A percentile compares a stretch with the other conserved stretches of the same genome.
Conservation (phyloP, 2,113 vertebrate genomes). For the Lepisosteus osseus region DNA sequence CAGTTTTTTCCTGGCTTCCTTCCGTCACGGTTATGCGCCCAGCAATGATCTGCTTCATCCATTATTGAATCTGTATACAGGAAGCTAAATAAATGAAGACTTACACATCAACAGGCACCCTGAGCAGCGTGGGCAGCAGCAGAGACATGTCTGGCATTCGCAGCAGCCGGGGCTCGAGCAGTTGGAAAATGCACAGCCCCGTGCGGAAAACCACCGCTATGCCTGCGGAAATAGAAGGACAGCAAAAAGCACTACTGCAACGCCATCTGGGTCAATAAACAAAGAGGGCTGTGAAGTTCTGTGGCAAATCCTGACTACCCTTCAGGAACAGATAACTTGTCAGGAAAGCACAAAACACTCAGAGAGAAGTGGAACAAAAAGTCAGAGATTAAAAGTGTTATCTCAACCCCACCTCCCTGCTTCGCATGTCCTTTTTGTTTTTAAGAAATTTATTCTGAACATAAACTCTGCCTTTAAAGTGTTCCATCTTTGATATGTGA, state of each 20-base stretch:
- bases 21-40: neutral
- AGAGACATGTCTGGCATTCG: conserved; percentile 15
- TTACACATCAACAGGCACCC: conserved; percentile 23
- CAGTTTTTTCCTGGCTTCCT: neutral
- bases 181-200: conserved; percentile 21
- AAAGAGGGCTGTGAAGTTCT: neutral
- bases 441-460: no score
- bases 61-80: neutral
- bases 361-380: no score
- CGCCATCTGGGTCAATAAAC: neutral
- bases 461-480: no score
- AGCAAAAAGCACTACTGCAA: neutral
- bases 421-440: no score
- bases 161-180: conserved; percentile 17
- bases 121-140: conserved; percentile 20
- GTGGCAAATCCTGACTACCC: no score
- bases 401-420: no score
- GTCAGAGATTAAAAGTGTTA: no score
- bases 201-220: conserved; percentile 15
- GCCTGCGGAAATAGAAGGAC: conserved; percentile 2
- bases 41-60: neutral
- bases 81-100: conserved; percentile 12
- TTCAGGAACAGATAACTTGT: no score
- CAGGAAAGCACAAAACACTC: no score
- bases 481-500: no score